phyloP scores from a whole-genome alignment of 1,140 invertebrate species.

The Schlechtendalia chinensis region DNA sequence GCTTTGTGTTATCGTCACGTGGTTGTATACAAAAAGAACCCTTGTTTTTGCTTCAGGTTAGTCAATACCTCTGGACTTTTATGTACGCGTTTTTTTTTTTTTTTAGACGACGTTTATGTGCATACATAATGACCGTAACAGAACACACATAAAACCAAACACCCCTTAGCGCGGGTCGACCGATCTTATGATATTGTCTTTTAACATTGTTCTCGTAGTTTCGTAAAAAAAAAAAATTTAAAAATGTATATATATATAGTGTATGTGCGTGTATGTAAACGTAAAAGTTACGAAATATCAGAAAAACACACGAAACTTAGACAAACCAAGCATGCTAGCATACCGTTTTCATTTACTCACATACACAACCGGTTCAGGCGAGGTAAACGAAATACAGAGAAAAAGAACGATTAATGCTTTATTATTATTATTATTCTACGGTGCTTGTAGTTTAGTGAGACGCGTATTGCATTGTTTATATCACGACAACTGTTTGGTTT shows the following conservation, averaged over 20 bases:
- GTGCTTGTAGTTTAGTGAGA: slow-evolving; percentile 15
- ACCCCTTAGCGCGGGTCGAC: neutral
- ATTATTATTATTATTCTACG: neutral
- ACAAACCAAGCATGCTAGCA: neutral
- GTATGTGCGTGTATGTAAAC: neutral
- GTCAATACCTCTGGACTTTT: slow-evolving; percentile 57
- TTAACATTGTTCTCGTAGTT: neutral
- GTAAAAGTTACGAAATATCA: neutral
- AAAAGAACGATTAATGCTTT: too few relatives aligned
- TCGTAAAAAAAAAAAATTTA: neutral
- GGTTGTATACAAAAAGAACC: slow-evolving; percentile 96
- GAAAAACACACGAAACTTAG: neutral
- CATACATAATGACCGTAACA: slow-evolving; percentile 46
- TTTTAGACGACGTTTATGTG: too few relatives aligned
- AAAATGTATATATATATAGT: neutral
- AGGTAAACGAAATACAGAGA: neutral
- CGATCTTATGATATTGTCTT: slow-evolving; percentile 18
- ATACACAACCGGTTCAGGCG: slow-evolving; percentile 19
- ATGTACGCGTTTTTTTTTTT: too few relatives aligned
- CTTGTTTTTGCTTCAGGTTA: slow-evolving; percentile 89
- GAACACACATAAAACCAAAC: neutral
- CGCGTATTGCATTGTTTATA: too few relatives aligned
- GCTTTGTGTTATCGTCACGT: slow-evolving; percentile 99
- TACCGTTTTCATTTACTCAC: neutral
- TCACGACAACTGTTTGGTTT: neutral